Evolutionary conservation across 2,797 vertebrate species (phyloP), one percentile per base, ranked within the genome.

Genomic region (Gastrophryne carolinensis): DNA sequence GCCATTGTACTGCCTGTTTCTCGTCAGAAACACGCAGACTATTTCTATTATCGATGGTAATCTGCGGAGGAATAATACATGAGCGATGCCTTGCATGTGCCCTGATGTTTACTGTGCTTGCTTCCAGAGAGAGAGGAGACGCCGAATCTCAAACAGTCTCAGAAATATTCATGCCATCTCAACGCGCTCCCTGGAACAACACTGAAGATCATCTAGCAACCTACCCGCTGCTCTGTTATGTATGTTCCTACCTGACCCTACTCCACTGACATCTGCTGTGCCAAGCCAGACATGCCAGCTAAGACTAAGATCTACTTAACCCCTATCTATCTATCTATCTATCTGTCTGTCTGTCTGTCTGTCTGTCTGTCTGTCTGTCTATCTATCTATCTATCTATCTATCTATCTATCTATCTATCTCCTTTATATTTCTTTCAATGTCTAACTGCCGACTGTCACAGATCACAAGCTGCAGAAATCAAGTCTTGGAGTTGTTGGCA

Each of bases 51-150:
- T 49, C 52, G 24, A 41, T 54, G 58, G 17, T 62, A 41, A 76
- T 63, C 63, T 76, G 34, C n/a, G 56, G 57, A 35, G 47, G 65
- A 76, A 54, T 70, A 54, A 75, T 67, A 75, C 72, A 75, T 75
- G 72, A 75, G 72, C 54, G 58, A 63, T 60, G 62, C 29, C 56
- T 50, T 9, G 53, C 62, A 49, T 50, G 63, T 58, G 52, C 63
- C 30, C 39, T 29, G 57, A 62, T 69, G 57, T 54, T 70, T 70
- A 70, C 65, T 26, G 35, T 69, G 62, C 54, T 30, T 62, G 57
- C 54, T 69, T 63, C 66, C 35, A 57, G 41, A 8, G 64, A 69
- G 29, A 35, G 19, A n/a, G 6, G 35, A 24, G 57, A 66, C 15
- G 37, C 41, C 17, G 74, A 77, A 77, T 76, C 44, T 77, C 66